Percentiles rank a stretch among this genome's conserved stretches.
phyloP scores from a whole-genome alignment of 1,140 invertebrate species.

The Brachionus koreanus region DNA sequence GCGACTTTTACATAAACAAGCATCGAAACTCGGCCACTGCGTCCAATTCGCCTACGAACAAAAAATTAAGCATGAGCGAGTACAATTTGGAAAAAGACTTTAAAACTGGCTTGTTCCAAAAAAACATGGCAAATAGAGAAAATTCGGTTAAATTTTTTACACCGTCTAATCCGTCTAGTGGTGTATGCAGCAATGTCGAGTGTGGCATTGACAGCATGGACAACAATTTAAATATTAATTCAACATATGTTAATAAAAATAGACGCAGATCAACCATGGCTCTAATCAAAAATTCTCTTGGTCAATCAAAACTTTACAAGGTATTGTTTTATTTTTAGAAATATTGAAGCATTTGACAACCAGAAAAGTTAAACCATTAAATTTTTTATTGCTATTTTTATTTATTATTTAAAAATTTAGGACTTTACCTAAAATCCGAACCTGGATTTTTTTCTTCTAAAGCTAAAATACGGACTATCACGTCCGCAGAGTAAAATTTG shows the following conservation, averaged over 20 bases:
- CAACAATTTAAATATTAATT: neutral
- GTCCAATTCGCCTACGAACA: neutral
- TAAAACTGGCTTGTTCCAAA: neutral
- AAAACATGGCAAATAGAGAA: neutral
- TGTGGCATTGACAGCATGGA: neutral
- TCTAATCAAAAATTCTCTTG: slow-evolving; percentile 11
- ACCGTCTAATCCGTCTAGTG: slow-evolving; percentile 26
- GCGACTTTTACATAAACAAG: neutral
- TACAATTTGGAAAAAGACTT: slow-evolving; percentile 18
- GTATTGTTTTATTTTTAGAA: neutral
- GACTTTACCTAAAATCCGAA: too few species aligned
- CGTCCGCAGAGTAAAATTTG: too few species aligned
- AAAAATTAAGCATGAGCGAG: slow-evolving; percentile 27
- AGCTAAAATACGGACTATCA: too few species aligned
- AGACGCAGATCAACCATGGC: slow-evolving; percentile 34
- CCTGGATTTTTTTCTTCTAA: too few species aligned
- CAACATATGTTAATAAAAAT: neutral
- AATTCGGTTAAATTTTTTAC: slow-evolving; percentile 26
- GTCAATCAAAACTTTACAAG: slow-evolving; percentile 14
- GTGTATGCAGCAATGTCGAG: neutral
- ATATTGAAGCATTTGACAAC: too few species aligned
- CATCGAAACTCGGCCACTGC: neutral
- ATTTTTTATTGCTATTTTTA: too few species aligned
- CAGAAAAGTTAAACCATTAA: too few species aligned
- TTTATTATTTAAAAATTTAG: too few species aligned